Evolutionary conservation across 2,888 invertebrate species (phyloP), one percentile per base, ranked within the genome.

Genomic region (Drepanosiphum platanoidis): DNA sequence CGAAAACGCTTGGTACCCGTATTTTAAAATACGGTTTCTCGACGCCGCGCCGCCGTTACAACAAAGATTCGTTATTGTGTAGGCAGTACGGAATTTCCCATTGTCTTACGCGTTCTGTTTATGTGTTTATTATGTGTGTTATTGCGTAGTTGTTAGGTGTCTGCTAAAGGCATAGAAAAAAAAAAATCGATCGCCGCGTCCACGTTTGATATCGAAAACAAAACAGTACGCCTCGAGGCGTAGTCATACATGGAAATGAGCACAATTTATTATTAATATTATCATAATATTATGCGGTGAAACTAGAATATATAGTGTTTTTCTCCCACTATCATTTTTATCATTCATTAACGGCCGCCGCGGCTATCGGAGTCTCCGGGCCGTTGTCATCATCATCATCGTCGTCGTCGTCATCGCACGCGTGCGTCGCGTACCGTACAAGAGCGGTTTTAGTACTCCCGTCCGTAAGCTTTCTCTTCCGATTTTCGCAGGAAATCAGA

Each of bases 401-500:
- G n/a, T n/a, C n/a, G n/a, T n/a, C n/a, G n/a, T n/a, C n/a, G n/a
- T n/a, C n/a, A n/a, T n/a, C n/a, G n/a, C n/a, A n/a, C n/a, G n/a
- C 11, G 64, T 64, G 78, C 64, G 78, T 78, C 78, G 64, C 42
- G 78, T 64, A 64, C 64, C 78, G 64, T n/a, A 34, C 27, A 30
- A 78, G 61, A 78, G 15, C n/a, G n/a, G n/a, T 78, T 78, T 64
- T 32, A 78, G 39, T 42, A 78, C 64, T 64, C 64, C 64, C 78
- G 78, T 78, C 30, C 0, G 7, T n/a, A n/a, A 71, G 71, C 71
- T 71, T 71, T 81, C 81, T 81, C 81, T 70, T 71, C 27, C 11
- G n/a, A 46, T 71, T 71, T 52, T 34, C 27, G 22, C n/a, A n/a
- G n/a, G n/a, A n/a, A n/a, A n/a, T n/a, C n/a, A n/a, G n/a, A n/a